Percentiles rank a stretch among this genome's conserved stretches.
These are phyloP conservation scores for Meriones unguiculatus DNA, from an alignment of 2,113 vertebrate species.

Conservation along the genomic window DNA sequence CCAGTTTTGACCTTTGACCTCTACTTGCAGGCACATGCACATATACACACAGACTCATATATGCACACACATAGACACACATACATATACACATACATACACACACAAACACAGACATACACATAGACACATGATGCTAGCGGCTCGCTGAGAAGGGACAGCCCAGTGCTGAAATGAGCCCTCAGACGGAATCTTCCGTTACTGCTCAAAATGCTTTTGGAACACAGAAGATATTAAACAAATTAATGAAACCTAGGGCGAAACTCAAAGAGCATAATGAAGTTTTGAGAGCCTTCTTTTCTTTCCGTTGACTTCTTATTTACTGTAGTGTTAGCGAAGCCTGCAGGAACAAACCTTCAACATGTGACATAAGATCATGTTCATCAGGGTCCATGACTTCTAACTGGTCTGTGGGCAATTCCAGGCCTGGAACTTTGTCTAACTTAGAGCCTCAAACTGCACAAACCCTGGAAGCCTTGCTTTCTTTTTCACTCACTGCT, in stretches of 20 bases:
- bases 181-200: not conserved
- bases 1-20: not conserved
- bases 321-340: constrained; percentile 6
- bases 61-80: too few species aligned
- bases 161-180: not conserved
- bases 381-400: not conserved
- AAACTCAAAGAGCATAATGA: not conserved
- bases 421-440: not conserved
- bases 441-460: not conserved
- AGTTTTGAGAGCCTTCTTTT: constrained; percentile 25
- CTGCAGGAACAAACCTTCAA: not conserved
- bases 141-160: too few species aligned
- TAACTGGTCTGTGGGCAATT: not conserved
- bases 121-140: not conserved
- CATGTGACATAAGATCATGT: not conserved
- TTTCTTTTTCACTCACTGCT: constrained; percentile 5
- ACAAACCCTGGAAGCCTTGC: constrained; percentile 18
- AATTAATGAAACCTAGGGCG: not conserved
- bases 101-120: not conserved
- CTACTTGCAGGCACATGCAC: not conserved
- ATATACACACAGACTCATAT: too few species aligned
- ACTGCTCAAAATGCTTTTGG: not conserved
- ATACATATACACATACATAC: too few species aligned
- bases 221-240: not conserved
- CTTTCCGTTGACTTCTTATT: constrained; percentile 29